A percentile compares a stretch with the other conserved stretches of the same genome.
Conservation (phyloP, 2,113 vertebrate genomes). For the Ailuropoda melanoleuca region DNA sequence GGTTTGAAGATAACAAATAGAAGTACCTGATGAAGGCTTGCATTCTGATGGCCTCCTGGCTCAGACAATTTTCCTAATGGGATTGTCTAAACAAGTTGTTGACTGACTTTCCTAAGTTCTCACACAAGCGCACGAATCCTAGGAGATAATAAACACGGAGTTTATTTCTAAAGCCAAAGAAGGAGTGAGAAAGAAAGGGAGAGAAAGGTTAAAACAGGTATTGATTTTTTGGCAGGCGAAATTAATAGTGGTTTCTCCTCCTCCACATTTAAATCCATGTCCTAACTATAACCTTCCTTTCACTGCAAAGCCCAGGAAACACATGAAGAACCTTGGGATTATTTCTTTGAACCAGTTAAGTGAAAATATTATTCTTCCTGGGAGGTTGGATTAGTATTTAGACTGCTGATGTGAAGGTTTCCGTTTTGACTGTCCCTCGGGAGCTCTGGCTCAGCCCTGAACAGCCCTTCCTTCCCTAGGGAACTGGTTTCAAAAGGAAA, state of each 20-base stretch:
- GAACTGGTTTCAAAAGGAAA: slow-evolving; percentile 33
- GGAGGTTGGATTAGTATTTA: slow-evolving; percentile 50
- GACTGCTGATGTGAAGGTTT: slow-evolving; percentile 57
- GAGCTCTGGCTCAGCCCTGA: neutral
- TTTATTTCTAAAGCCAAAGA: slow-evolving; percentile 39
- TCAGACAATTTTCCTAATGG: neutral
- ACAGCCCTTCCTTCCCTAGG: neutral
- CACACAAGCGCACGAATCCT: slow-evolving; percentile 41
- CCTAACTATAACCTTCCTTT: slow-evolving; percentile 25
- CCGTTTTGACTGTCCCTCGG: slow-evolving; percentile 18
- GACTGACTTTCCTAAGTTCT: slow-evolving; percentile 50
- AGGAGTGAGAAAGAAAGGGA: neutral
- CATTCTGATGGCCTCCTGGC: neutral
- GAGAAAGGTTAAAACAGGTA: neutral
- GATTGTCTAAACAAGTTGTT: neutral
- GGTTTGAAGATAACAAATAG: neutral
- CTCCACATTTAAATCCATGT: slow-evolving; percentile 19
- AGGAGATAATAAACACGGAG: neutral
- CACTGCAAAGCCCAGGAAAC: slow-evolving; percentile 33
- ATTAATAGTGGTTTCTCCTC: slow-evolving; percentile 9
- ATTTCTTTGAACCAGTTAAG: slow-evolving; percentile 47
- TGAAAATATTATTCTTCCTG: slow-evolving; percentile 68
- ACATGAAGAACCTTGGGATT: neutral
- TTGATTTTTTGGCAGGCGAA: slow-evolving; percentile 41
- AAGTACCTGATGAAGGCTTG: neutral